phyloP scores from a whole-genome alignment of 2,888 invertebrate genomes.

The Trachelus troglodyta region DNA sequence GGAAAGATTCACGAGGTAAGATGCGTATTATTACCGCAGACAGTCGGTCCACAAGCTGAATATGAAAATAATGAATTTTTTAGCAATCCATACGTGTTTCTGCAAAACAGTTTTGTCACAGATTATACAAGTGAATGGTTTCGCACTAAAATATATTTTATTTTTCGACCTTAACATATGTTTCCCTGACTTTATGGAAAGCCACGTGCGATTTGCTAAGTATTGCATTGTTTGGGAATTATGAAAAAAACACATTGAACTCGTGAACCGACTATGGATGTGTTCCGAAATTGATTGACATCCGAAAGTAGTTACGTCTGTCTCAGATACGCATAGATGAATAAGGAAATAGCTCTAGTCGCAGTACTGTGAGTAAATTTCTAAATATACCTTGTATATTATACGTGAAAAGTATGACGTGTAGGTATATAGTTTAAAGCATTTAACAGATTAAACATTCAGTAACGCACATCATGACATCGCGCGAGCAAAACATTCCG shows the following conservation, averaged over 20 bases:
- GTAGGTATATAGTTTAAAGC: not conserved
- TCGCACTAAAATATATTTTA: no score
- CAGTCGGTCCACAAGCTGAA: not conserved
- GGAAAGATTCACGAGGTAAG: not conserved
- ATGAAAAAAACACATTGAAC: not conserved
- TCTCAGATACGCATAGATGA: no score
- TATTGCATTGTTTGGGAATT: not conserved
- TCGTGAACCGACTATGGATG: not conserved
- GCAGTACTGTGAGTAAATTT: no score
- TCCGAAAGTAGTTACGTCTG: no score
- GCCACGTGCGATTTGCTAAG: no score
- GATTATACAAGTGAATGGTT: no score
- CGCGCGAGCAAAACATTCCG: not conserved
- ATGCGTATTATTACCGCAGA: not conserved
- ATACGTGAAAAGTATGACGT: not conserved
- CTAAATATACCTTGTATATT: not conserved
- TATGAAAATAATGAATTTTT: not conserved
- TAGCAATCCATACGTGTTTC: not conserved
- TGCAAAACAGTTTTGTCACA: no score
- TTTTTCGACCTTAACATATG: no score
- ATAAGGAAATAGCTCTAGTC: no score
- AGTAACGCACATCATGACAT: not conserved
- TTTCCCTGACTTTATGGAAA: no score
- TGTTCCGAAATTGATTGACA: no score
- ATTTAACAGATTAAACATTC: not conserved